These are phyloP conservation scores for Elysia crispata DNA, from an alignment of 2,888 invertebrate species.

Conservation along the genomic window DNA sequence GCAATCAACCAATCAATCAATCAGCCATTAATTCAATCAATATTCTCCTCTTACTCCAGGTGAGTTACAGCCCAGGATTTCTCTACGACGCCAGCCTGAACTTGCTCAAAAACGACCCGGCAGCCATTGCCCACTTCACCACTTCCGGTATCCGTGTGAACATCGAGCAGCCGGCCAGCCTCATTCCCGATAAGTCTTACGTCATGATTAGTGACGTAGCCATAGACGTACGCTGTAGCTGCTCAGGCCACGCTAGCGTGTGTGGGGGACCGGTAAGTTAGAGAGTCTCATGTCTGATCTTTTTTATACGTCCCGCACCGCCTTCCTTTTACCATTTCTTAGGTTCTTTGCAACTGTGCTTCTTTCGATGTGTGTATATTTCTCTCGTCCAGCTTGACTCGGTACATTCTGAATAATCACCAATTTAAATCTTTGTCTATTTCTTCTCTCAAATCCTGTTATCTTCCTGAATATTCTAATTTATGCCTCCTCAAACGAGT, in stretches of 20 bases:
- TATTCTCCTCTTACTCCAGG: neutral
- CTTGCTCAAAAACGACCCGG: constrained; percentile 25
- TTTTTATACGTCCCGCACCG: neutral
- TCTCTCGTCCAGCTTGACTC: too few relatives aligned
- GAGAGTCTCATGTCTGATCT: neutral
- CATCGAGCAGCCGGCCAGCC: neutral
- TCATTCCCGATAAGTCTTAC: constrained; percentile 20
- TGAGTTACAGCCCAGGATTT: constrained; percentile 35
- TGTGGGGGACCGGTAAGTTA: constrained; percentile 41
- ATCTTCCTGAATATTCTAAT: too few relatives aligned
- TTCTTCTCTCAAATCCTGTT: too few relatives aligned
- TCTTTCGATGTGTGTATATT: too few relatives aligned
- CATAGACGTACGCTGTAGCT: constrained; percentile 37
- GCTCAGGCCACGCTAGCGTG: constrained; percentile 33
- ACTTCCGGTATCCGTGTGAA: constrained; percentile 25
- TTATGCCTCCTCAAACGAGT: too few relatives aligned
- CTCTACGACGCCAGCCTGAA: constrained; percentile 12
- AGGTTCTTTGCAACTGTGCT: too few relatives aligned
- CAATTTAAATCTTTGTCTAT: too few relatives aligned
- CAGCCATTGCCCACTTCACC: neutral
- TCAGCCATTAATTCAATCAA: neutral
- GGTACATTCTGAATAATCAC: too few relatives aligned
- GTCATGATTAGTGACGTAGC: constrained; percentile 26
- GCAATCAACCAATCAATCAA: neutral
- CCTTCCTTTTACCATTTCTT: too few relatives aligned